Conservation (phyloP, 2,888 invertebrate genomes). For the Scaptomyza cyrtandrae region DNA sequence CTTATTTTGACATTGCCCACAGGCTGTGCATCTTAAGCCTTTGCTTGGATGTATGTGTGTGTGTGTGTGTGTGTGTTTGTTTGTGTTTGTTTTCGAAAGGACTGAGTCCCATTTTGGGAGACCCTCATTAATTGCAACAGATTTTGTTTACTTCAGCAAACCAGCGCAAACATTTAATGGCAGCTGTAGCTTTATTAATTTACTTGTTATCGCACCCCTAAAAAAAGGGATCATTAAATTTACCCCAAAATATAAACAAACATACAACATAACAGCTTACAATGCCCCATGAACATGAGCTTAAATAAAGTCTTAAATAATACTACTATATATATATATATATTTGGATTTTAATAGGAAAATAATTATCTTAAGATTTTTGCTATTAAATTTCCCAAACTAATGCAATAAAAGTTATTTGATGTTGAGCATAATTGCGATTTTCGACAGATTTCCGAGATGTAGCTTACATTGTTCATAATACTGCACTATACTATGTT, state of each 20-base stretch:
- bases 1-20: conserved; percentile 19
- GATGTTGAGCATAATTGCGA: not conserved
- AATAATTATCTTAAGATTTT: too few relatives aligned
- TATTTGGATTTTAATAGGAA: too few relatives aligned
- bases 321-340: too few relatives aligned
- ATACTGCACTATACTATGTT: too few relatives aligned
- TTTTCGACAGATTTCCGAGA: not conserved
- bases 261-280: not conserved
- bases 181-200: conserved; percentile 11
- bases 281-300: not conserved
- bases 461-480: not conserved
- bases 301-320: not conserved
- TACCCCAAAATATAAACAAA: not conserved
- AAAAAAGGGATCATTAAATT: not conserved
- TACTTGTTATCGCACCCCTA: conserved; percentile 1
- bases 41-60: not conserved
- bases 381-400: not conserved
- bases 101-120: not conserved
- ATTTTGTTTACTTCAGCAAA: conserved; percentile 13
- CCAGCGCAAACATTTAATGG: conserved; percentile 5
- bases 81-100: not conserved
- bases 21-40: conserved; percentile 7
- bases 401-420: not conserved
- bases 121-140: conserved; percentile 12
- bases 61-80: not conserved